These are phyloP conservation scores for Limnephilus marmoratus DNA, from an alignment of 2,888 invertebrate species.

Conservation along the genomic window DNA sequence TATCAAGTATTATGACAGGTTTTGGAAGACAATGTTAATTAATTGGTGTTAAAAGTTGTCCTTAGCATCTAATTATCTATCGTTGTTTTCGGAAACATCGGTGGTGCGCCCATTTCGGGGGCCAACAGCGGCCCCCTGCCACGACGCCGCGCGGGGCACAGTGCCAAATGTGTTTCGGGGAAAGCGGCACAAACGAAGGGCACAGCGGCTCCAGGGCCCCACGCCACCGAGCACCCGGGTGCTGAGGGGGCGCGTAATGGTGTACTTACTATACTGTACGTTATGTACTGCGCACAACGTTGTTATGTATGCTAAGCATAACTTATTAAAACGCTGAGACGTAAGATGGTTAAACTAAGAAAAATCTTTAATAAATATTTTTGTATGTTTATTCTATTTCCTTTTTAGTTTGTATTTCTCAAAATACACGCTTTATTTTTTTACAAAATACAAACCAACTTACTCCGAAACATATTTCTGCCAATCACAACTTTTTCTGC, in stretches of 20 bases:
- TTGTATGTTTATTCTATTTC: background rate
- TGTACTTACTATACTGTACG: background rate
- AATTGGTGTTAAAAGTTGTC: background rate
- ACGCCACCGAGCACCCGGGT: background rate
- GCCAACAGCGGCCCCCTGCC: constrained; percentile 19
- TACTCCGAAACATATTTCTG: background rate
- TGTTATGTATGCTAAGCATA: background rate
- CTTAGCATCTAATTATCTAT: background rate
- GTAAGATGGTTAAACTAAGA: background rate
- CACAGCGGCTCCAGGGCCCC: background rate
- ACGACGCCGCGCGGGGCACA: constrained; percentile 27
- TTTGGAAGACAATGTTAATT: no score
- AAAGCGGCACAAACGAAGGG: constrained; percentile 33
- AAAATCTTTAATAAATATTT: background rate
- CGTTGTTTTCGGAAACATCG: background rate
- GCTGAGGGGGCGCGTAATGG: background rate
- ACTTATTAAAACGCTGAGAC: background rate
- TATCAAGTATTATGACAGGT: no score
- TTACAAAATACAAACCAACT: no score
- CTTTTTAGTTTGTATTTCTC: background rate
- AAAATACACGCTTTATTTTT: background rate
- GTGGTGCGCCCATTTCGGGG: background rate
- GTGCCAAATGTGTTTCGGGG: constrained; percentile 54
- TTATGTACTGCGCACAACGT: background rate
- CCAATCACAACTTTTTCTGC: background rate